Evolutionary conservation across 2,888 invertebrate species (phyloP).

Genomic region (Leucania comma): DNA sequence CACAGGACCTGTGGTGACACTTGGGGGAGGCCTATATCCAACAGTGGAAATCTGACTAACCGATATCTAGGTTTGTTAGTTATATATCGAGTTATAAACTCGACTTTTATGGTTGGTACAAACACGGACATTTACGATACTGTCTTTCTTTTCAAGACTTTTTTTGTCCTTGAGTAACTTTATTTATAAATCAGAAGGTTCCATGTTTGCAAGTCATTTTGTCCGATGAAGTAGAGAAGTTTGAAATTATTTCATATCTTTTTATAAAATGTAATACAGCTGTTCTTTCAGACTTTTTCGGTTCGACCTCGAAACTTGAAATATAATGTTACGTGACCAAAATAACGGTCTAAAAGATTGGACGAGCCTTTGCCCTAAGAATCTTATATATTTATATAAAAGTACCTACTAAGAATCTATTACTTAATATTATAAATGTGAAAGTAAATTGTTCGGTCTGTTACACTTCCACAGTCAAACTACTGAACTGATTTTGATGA

Average conservation of each 20-base stretch:
- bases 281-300: constrained; percentile 20
- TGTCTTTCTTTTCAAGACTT: background rate
- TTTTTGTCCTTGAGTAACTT: constrained; percentile 19
- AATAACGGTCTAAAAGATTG: constrained; percentile 35
- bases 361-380: background rate
- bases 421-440: too few relatives aligned
- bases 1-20: too few relatives aligned
- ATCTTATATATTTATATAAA: constrained; percentile 20
- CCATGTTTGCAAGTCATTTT: constrained; percentile 37
- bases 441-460: too few relatives aligned
- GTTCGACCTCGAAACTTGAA: constrained; percentile 30
- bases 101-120: background rate
- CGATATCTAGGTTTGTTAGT: too few relatives aligned
- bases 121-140: constrained; percentile 12
- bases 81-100: background rate
- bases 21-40: too few relatives aligned
- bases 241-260: constrained; percentile 38
- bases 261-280: constrained; percentile 25
- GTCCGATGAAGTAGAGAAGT: constrained; percentile 18
- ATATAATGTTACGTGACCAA: constrained; percentile 45
- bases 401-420: constrained; percentile 1
- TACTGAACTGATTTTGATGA: too few relatives aligned
- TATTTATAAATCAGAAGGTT: constrained; percentile 28
- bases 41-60: too few relatives aligned
- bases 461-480: too few relatives aligned